Conservation (phyloP, 2,113 vertebrate genomes). For the Hypomesus transpacificus region DNA sequence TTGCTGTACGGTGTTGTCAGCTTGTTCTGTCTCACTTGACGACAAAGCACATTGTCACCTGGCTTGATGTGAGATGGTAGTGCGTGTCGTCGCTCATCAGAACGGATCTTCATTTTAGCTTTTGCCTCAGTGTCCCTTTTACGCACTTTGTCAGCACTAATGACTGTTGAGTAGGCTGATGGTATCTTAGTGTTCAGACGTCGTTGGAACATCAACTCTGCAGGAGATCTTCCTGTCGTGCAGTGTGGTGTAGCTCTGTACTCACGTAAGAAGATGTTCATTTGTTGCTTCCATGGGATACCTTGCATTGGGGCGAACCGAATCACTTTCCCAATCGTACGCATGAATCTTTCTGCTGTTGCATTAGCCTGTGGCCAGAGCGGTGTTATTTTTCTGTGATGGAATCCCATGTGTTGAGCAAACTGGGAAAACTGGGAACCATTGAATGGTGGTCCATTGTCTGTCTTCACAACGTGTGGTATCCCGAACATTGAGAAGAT, state of each 20-base stretch:
- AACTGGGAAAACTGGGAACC: too few species aligned
- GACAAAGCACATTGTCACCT: too few species aligned
- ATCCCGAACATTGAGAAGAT: constrained; percentile 36
- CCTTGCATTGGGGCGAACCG: background rate
- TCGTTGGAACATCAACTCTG: constrained; percentile 10
- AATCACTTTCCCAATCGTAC: constrained; percentile 14
- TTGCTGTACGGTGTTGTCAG: constrained; percentile 15
- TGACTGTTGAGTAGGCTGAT: background rate
- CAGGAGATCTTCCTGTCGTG: constrained; percentile 12
- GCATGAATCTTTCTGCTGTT: constrained; percentile 26
- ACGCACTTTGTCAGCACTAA: background rate
- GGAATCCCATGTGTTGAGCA: constrained; percentile 20
- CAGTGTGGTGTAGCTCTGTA: constrained; percentile 29
- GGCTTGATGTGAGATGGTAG: background rate
- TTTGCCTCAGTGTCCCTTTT: constrained; percentile 6
- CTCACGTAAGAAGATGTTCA: constrained; percentile 19
- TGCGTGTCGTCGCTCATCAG: background rate
- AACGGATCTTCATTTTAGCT: constrained; percentile 19
- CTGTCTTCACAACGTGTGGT: constrained; percentile 21
- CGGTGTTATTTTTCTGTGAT: background rate
- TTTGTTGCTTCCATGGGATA: constrained; percentile 23
- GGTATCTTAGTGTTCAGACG: constrained; percentile 17
- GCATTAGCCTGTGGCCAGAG: background rate
- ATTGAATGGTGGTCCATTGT: constrained; percentile 34
- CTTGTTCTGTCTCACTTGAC: constrained; percentile 12